Conservation (phyloP, 2,113 vertebrate genomes). For the Pseudonaja textilis region DNA sequence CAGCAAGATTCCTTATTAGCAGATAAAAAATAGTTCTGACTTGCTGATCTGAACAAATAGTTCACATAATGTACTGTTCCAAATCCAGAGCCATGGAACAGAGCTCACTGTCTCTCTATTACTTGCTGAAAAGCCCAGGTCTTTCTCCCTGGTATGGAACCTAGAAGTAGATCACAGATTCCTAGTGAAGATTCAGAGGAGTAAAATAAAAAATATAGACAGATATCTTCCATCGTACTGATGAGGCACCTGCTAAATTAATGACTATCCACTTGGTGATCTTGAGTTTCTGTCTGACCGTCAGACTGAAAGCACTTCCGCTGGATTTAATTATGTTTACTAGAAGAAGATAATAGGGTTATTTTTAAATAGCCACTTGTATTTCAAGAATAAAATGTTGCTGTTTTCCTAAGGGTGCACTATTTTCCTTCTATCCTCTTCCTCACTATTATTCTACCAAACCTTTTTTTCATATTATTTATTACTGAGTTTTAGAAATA, state of each 20-base stretch:
- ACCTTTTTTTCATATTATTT: not conserved
- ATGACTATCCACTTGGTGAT: not conserved
- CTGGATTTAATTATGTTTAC: not conserved
- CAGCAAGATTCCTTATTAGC: slow-evolving; percentile 30
- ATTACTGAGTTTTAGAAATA: not conserved
- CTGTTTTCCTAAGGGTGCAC: not conserved
- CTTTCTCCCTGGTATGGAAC: not conserved
- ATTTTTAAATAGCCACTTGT: not conserved
- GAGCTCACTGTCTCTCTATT: not conserved
- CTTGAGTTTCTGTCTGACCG: not conserved
- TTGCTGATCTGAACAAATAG: not conserved
- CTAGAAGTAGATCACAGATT: not conserved
- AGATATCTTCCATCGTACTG: not conserved
- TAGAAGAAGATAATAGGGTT: not conserved
- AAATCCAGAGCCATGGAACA: not conserved
- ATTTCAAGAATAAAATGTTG: not conserved
- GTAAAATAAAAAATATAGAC: not conserved
- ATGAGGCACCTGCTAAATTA: not conserved
- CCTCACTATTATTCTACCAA: not conserved
- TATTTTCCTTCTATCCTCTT: not conserved
- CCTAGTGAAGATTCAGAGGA: slow-evolving; percentile 1
- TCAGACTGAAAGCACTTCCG: not conserved
- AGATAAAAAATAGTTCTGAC: slow-evolving; percentile 18
- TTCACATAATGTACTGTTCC: not conserved
- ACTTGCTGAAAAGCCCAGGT: slow-evolving; percentile 7